Conservation (phyloP, 2,113 vertebrate genomes). For the Eurypyga helias region DNA sequence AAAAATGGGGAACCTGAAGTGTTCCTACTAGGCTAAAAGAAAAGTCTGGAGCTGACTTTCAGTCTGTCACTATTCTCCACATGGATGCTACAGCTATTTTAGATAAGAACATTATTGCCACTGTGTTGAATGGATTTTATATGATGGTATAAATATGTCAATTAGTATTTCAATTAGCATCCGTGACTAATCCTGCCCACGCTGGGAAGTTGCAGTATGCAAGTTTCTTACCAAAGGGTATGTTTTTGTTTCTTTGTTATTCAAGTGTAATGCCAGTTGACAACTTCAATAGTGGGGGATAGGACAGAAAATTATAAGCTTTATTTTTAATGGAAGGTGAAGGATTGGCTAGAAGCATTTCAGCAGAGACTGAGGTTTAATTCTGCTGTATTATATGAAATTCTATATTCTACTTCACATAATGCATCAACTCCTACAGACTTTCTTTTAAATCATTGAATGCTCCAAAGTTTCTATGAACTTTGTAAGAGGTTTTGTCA, state of each 20-base stretch:
- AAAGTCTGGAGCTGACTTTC: neutral
- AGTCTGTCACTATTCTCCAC: neutral
- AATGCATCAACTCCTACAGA: conserved; percentile 18
- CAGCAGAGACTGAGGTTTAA: conserved; percentile 5
- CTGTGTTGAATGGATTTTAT: conserved; percentile 16
- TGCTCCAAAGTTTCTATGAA: neutral
- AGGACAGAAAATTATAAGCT: conserved; percentile 32
- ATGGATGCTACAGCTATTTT: neutral
- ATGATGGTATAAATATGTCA: conserved; percentile 44
- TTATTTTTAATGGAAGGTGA: neutral
- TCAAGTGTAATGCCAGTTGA: neutral
- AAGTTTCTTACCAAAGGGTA: conserved; percentile 38
- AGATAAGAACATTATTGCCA: neutral
- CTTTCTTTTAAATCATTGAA: neutral
- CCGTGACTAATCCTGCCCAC: conserved; percentile 65
- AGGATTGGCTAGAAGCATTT: neutral
- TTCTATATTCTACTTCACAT: conserved; percentile 1
- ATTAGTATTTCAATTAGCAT: conserved; percentile 68
- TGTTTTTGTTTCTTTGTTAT: conserved; percentile 47
- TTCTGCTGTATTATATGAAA: conserved; percentile 7
- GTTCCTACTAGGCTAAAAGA: neutral
- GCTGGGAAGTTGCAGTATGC: conserved; percentile 32
- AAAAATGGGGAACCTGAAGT: neutral
- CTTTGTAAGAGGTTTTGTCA: neutral
- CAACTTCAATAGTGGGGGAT: neutral